Percentiles rank a stretch among this genome's conserved stretches.
Conservation (phyloP, 2,888 invertebrate genomes). For the Tenthredo amoena region DNA sequence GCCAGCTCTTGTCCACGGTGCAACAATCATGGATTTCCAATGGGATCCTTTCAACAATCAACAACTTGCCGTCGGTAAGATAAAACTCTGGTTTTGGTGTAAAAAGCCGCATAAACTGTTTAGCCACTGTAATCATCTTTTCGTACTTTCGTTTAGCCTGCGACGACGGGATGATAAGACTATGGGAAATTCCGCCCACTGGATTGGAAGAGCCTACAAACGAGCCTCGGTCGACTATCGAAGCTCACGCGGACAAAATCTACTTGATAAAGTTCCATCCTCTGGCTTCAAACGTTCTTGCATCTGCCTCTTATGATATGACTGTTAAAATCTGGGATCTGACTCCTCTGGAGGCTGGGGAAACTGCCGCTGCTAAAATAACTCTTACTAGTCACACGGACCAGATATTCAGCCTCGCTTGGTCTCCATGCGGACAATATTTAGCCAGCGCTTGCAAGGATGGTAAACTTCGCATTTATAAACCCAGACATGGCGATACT, state of each 20-base stretch:
- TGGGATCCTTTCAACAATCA: slow-evolving; percentile 95
- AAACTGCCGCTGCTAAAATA: slow-evolving; percentile 83
- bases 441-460: slow-evolving; percentile 95
- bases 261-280: slow-evolving; percentile 96
- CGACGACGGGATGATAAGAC: slow-evolving; percentile 91
- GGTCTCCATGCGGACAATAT: slow-evolving; percentile 94
- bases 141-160: slow-evolving; percentile 81
- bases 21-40: slow-evolving; percentile 93
- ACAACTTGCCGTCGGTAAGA: slow-evolving; percentile 86
- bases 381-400: slow-evolving; percentile 89
- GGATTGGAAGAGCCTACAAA: slow-evolving; percentile 89
- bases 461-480: slow-evolving; percentile 89
- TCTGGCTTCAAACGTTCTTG: slow-evolving; percentile 90
- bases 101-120: neutral
- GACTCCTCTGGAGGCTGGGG: slow-evolving; percentile 72
- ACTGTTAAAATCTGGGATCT: slow-evolving; percentile 94
- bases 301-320: slow-evolving; percentile 94
- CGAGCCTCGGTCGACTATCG: slow-evolving; percentile 84
- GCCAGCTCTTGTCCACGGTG: slow-evolving; percentile 94
- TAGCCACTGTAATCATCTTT: neutral
- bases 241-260: slow-evolving; percentile 94
- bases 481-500: slow-evolving; percentile 85
- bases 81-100: neutral
- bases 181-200: slow-evolving; percentile 88
- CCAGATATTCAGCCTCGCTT: slow-evolving; percentile 94